Conservation (phyloP, 2,888 invertebrate species). For the Hedychridium roseum region DNA sequence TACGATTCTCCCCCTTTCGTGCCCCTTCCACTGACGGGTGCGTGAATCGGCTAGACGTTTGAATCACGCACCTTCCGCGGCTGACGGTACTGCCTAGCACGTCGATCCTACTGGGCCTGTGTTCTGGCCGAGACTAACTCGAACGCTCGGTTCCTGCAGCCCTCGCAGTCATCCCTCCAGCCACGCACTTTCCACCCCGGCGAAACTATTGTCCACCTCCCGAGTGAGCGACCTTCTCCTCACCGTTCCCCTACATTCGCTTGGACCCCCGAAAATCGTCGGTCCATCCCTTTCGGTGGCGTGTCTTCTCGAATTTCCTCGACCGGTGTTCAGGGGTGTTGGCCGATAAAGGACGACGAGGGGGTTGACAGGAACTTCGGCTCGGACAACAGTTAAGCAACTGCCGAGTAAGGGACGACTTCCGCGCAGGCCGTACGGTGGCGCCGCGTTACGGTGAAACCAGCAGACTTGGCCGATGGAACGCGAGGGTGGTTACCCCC, state of each 20-base stretch:
- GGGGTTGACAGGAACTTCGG: background rate
- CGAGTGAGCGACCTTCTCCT: background rate
- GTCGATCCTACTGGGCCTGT: constrained; percentile 61
- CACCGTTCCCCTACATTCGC: background rate
- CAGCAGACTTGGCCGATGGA: constrained; percentile 36
- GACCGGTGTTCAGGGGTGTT: background rate
- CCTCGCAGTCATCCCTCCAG: constrained; percentile 63
- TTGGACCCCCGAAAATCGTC: constrained; percentile 1
- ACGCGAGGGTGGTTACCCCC: constrained; percentile 57
- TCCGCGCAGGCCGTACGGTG: constrained; percentile 54
- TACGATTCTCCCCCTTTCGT: too few relatives aligned
- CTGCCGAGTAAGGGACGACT: constrained; percentile 40
- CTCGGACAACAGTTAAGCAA: constrained; percentile 34
- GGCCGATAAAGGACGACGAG: background rate
- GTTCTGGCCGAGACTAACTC: constrained; percentile 63
- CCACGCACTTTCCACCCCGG: constrained; percentile 58
- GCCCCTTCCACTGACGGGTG: too few relatives aligned
- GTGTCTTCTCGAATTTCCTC: too few relatives aligned
- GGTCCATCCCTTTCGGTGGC: background rate
- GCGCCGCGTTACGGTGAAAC: constrained; percentile 53
- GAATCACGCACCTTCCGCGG: constrained; percentile 23
- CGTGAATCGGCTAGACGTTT: too few relatives aligned
- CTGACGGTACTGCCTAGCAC: constrained; percentile 44
- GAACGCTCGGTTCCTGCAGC: constrained; percentile 59
- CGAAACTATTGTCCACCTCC: constrained; percentile 47